phyloP scores from a whole-genome alignment of 2,113 vertebrate genomes.

The Daubentonia madagascariensis region DNA sequence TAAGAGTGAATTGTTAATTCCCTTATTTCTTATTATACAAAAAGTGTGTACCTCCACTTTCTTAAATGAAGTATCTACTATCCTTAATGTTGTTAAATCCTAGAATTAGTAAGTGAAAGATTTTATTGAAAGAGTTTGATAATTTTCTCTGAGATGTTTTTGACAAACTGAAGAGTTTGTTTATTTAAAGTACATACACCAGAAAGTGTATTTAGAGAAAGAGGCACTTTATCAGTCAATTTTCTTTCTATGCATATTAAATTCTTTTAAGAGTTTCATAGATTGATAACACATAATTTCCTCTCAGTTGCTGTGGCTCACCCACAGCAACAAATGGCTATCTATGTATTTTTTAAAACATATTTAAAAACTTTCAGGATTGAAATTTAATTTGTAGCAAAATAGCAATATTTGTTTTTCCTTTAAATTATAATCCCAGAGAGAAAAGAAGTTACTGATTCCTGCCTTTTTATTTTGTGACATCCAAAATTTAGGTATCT shows the following conservation, averaged over 20 bases:
- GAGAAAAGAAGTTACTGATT: not conserved
- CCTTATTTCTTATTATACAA: not conserved
- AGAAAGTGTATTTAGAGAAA: not conserved
- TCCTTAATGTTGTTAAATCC: not conserved
- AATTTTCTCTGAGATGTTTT: not conserved
- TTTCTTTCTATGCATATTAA: not conserved
- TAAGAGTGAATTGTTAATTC: not conserved
- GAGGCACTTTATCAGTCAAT: not conserved
- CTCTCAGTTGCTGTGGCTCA: not conserved
- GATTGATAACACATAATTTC: too few species aligned
- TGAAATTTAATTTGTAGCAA: constrained; percentile 21
- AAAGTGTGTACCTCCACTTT: not conserved
- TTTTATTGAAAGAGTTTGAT: not conserved
- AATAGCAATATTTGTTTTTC: not conserved
- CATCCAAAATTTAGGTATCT: not conserved
- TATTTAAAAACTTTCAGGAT: not conserved
- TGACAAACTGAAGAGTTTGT: not conserved
- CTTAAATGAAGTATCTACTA: not conserved
- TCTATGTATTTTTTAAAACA: not conserved
- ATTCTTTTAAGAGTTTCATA: not conserved
- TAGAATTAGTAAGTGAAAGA: not conserved
- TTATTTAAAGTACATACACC: not conserved
- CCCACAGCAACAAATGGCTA: not conserved
- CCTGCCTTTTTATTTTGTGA: not conserved
- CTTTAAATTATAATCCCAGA: not conserved